Evolutionary conservation across 1,140 invertebrate genomes (phyloP).

Genomic region (Euura lappo): DNA sequence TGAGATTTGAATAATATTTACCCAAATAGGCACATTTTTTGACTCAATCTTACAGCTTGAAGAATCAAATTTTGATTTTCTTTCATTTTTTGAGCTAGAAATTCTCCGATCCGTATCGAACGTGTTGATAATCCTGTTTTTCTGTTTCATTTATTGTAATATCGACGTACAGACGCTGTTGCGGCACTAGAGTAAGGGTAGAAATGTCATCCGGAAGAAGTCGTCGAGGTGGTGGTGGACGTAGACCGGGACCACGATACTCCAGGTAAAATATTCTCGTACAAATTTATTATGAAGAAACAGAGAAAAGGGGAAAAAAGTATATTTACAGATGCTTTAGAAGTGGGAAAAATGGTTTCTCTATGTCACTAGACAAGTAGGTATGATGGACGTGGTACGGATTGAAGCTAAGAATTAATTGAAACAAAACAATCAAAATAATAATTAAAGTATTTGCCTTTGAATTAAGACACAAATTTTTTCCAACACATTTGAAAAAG

Average conservation of each 20-base stretch:
- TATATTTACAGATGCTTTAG: constrained; percentile 39
- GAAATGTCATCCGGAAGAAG: constrained; percentile 89
- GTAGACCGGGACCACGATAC: constrained; percentile 59
- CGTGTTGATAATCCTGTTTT: not conserved
- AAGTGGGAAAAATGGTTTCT: constrained; percentile 30
- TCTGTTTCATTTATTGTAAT: constrained; percentile 21
- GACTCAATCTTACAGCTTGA: too few species aligned
- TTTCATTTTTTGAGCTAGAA: constrained; percentile 17
- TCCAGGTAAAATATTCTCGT: constrained; percentile 57
- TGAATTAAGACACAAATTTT: not conserved
- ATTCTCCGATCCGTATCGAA: not conserved
- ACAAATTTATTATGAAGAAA: not conserved
- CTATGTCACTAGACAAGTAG: constrained; percentile 43
- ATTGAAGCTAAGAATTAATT: constrained; percentile 14
- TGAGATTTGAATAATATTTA: too few species aligned
- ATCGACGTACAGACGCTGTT: constrained; percentile 71
- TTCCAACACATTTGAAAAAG: not conserved
- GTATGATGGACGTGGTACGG: constrained; percentile 41
- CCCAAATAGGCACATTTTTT: too few species aligned
- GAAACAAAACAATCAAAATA: too few species aligned
- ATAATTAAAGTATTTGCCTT: not conserved
- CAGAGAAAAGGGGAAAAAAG: too few species aligned
- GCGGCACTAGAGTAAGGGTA: constrained; percentile 82
- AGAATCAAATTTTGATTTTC: not conserved
- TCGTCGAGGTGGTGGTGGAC: constrained; percentile 70